Conservation (phyloP, 1,140 invertebrate genomes). For the Capitella teleta region DNA sequence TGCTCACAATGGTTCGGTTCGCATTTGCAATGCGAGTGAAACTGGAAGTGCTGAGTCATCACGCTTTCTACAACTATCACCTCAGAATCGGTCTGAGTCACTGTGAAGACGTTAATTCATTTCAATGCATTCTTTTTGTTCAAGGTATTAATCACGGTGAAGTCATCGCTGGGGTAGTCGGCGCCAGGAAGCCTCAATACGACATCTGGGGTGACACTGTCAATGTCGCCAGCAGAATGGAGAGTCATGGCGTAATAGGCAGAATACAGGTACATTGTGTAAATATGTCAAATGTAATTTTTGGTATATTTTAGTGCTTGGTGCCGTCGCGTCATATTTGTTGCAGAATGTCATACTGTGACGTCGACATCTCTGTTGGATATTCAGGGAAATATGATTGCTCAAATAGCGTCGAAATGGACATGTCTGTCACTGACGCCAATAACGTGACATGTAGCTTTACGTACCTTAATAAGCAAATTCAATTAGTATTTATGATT, state of each 20-base stretch:
- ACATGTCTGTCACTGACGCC: too few species aligned
- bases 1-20: conserved; percentile 1
- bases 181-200: conserved; percentile 72
- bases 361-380: too few species aligned
- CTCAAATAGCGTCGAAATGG: too few species aligned
- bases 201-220: conserved; percentile 92
- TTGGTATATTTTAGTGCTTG: too few species aligned
- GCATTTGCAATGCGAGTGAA: conserved; percentile 2
- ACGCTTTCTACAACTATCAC: conserved; percentile 5
- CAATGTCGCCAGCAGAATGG: conserved; percentile 88
- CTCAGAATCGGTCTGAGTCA: conserved; percentile 8
- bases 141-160: conserved; percentile 49
- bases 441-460: too few species aligned
- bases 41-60: background rate
- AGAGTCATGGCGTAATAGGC: conserved; percentile 65
- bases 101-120: too few species aligned
- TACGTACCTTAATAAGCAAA: too few species aligned
- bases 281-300: too few species aligned
- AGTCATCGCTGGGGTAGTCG: conserved; percentile 81
- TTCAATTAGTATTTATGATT: too few species aligned
- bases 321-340: background rate
- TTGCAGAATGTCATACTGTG: too few species aligned
- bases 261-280: conserved; percentile 53
- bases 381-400: too few species aligned
- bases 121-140: background rate